phyloP scores from a whole-genome alignment of 2,113 vertebrate genomes.

The Thunnus thynnus region DNA sequence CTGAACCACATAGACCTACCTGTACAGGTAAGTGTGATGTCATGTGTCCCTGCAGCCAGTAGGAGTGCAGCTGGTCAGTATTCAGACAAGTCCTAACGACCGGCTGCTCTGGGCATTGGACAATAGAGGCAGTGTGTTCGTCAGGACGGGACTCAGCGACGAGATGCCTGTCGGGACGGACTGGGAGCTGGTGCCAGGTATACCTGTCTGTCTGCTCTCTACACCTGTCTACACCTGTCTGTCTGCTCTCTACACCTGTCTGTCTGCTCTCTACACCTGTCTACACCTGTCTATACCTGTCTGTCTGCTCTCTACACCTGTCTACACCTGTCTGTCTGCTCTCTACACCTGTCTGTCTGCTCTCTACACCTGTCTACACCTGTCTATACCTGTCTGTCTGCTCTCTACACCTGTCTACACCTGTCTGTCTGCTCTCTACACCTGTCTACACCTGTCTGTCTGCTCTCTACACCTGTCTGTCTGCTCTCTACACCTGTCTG shows the following conservation, averaged over 20 bases:
- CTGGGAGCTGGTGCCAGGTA: slow-evolving; percentile 98
- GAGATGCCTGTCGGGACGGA: slow-evolving; percentile 97
- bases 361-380: too few relatives aligned
- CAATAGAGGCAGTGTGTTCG: slow-evolving; percentile 91
- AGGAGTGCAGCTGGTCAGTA: slow-evolving; percentile 89
- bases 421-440: not conserved
- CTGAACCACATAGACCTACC: slow-evolving; percentile 91
- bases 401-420: not conserved
- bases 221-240: not conserved
- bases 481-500: too few relatives aligned
- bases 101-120: slow-evolving; percentile 94
- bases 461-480: not conserved
- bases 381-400: not conserved
- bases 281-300: too few relatives aligned
- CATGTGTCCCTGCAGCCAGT: slow-evolving; percentile 86
- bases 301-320: not conserved
- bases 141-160: slow-evolving; percentile 92
- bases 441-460: not conserved
- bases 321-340: slow-evolving; percentile 17
- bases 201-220: not conserved
- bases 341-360: not conserved
- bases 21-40: slow-evolving; percentile 7
- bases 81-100: slow-evolving; percentile 93
- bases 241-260: not conserved
- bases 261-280: not conserved